Evolutionary conservation across 2,888 invertebrate genomes (phyloP), one percentile per base, ranked within the genome.

Genomic region (Troglohyphantes excavatus): DNA sequence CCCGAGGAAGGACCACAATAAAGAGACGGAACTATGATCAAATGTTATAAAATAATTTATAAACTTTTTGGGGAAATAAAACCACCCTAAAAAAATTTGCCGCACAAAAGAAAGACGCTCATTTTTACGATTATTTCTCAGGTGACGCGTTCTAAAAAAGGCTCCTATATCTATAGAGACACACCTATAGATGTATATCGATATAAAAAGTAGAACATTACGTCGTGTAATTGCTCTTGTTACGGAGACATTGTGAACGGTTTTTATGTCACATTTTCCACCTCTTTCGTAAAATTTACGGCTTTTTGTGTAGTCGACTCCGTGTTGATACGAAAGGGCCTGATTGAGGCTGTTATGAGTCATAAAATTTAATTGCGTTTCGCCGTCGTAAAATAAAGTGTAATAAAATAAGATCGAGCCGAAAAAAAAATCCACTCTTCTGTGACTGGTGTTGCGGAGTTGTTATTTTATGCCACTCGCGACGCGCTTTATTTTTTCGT

Each of bases 361-460:
- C 81, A 88, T 88, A 88, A 88, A 88, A 81, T 88, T 88, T 88
- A 81, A 81, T 81, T 81, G 81, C 88, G 75, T 86, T 79, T 79
- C 86, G 63, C 46, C 79, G 21, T 79, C 79, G 59, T 79, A 86
- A 86, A 88, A 81, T 73, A 88, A 83, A 88, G 81, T 65, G 81
- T 67, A 88, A 88, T 81, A 88, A 88, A 88, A 81, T 75, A 86
- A 76, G 85, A 86, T 86, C 72, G 78, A 19, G 26, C 13, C 21
- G 43, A 53, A 81, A 63, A 65, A 83, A 67, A 83, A 39, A 73
- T 33, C 29, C 68, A 59, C 29, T 82, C 70, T 70, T 59, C 72
- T 63, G 59, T 59, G 67, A 67, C 73, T 63, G 27, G 43, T 39
- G 43, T 27, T 39, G 46, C 19, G 39, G 23, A 29, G n/a, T 33